Conservation (phyloP, 2,113 vertebrate genomes). For the Dromas ardeola region DNA sequence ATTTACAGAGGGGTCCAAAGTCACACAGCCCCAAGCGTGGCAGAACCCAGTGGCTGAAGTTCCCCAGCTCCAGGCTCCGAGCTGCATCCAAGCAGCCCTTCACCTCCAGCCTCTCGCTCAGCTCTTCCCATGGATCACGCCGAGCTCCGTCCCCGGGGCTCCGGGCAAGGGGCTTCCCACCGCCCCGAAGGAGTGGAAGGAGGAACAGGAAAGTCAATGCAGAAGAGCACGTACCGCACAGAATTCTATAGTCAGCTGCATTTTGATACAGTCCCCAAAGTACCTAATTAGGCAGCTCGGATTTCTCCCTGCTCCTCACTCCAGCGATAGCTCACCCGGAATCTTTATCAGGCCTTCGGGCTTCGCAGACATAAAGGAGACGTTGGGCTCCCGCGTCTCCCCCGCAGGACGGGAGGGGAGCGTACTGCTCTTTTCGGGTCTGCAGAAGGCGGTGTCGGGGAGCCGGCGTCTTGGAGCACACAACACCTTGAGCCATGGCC, state of each 20-base stretch:
- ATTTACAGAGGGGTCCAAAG: not conserved
- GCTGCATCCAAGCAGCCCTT: not conserved
- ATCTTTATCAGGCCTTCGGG: constrained; percentile 52
- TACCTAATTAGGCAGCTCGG: constrained; percentile 55
- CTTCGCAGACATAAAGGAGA: constrained; percentile 21
- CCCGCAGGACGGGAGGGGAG: constrained; percentile 19
- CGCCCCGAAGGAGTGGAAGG: not conserved
- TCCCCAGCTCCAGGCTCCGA: not conserved
- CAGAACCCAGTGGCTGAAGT: not conserved
- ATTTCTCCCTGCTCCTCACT: constrained; percentile 58
- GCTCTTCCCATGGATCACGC: not conserved
- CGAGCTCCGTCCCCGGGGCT: not conserved
- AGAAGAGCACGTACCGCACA: not conserved
- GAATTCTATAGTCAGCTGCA: constrained; percentile 56
- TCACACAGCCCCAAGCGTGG: not conserved
- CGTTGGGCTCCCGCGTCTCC: not conserved
- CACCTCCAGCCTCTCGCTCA: not conserved
- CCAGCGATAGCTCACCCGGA: constrained; percentile 44
- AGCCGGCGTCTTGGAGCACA: not conserved
- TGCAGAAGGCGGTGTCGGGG: not conserved
- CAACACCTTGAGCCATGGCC: constrained; percentile 24
- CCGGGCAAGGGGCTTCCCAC: not conserved
- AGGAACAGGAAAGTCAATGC: not conserved
- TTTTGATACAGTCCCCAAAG: constrained; percentile 68
- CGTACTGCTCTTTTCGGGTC: constrained; percentile 1